These are phyloP conservation scores for Lamprologus callipterus DNA, from an alignment of 2,113 vertebrate genomes.

Conservation along the genomic window DNA sequence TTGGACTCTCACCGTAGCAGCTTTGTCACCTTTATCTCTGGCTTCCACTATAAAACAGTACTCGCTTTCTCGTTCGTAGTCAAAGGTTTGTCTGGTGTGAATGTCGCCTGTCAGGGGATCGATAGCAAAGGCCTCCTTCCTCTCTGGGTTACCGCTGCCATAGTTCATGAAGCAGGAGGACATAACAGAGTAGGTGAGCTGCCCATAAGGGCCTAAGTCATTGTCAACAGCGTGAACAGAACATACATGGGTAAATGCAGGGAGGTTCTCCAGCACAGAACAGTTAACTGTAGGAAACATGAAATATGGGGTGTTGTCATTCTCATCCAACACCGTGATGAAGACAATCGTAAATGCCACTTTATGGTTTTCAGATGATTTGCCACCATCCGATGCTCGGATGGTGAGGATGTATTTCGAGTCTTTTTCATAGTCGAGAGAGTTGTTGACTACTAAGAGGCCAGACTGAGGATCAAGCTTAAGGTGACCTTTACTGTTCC, in stretches of 20 bases:
- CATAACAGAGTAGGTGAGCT: constrained; percentile 82
- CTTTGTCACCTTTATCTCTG: constrained; percentile 78
- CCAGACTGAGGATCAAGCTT: constrained; percentile 75
- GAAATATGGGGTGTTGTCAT: constrained; percentile 85
- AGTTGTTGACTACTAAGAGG: constrained; percentile 69
- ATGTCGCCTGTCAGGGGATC: constrained; percentile 84
- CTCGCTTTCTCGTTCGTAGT: constrained; percentile 78
- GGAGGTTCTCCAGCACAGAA: constrained; percentile 78
- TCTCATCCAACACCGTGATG: constrained; percentile 81
- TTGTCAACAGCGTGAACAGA: constrained; percentile 81
- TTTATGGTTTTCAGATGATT: constrained; percentile 55
- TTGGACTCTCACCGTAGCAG: constrained; percentile 74
- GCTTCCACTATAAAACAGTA: constrained; percentile 85
- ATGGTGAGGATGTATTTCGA: constrained; percentile 76
- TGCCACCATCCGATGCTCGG: constrained; percentile 74
- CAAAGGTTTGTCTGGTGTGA: constrained; percentile 77
- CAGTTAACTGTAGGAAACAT: constrained; percentile 77
- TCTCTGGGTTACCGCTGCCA: constrained; percentile 55
- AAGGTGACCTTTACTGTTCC: constrained; percentile 77
- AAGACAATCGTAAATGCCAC: constrained; percentile 74
- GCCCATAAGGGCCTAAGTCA: constrained; percentile 80
- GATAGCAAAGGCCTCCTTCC: constrained; percentile 79
- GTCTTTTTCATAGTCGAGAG: constrained; percentile 82
- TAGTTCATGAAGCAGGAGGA: constrained; percentile 74
- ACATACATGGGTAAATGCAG: constrained; percentile 76